phyloP scores from a whole-genome alignment of 2,797 vertebrate species.

The Trichosurus vulpecula region DNA sequence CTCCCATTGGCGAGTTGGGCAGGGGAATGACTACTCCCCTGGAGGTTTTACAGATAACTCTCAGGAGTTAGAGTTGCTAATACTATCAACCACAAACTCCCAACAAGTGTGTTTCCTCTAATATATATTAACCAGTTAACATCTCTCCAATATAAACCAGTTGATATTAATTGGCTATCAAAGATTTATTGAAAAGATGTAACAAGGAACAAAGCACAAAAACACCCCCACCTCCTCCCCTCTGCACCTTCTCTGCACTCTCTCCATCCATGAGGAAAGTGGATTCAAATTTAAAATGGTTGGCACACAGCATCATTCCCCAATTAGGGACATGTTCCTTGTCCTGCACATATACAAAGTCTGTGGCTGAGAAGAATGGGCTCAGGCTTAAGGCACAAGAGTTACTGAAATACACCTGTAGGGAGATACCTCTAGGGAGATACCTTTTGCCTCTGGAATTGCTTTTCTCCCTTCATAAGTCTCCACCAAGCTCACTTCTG shows the following conservation, averaged over 20 bases:
- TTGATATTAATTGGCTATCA: background rate
- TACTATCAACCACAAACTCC: background rate
- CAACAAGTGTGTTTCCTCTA: background rate
- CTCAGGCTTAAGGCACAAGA: background rate
- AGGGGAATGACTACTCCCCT: background rate
- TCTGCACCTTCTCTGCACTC: background rate
- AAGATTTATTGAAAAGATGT: background rate
- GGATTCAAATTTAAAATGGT: background rate
- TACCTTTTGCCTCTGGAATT: background rate
- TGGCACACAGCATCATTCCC: background rate
- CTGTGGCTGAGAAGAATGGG: background rate
- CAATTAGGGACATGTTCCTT: background rate
- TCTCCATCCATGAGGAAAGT: background rate
- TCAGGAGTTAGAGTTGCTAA: background rate
- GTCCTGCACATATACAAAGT: background rate
- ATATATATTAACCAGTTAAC: background rate
- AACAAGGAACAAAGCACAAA: background rate
- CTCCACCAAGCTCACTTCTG: background rate
- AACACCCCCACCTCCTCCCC: too few relatives aligned
- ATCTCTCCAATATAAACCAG: background rate
- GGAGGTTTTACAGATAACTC: background rate
- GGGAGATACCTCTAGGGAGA: background rate
- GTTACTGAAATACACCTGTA: background rate
- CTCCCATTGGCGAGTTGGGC: background rate
- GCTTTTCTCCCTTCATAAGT: background rate